phyloP scores from a whole-genome alignment of 2,888 invertebrate species.

The Agonum fuliginosum region DNA sequence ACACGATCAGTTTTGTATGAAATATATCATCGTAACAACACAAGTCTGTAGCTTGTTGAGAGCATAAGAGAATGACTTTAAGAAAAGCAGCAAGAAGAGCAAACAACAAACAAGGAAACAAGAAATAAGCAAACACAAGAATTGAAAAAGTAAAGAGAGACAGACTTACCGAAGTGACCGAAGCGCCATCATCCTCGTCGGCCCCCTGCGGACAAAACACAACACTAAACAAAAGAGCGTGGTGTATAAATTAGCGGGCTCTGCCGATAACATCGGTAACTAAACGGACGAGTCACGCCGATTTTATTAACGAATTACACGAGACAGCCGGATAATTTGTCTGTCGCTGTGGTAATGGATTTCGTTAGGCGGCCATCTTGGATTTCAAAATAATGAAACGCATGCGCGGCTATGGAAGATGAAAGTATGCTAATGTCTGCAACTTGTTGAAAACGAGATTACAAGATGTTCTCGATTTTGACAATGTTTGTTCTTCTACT shows the following conservation, averaged over 20 bases:
- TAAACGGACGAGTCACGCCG: slow-evolving; percentile 72
- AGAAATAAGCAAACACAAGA: slow-evolving; percentile 58
- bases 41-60: slow-evolving; percentile 31
- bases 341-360: slow-evolving; percentile 67
- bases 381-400: neutral
- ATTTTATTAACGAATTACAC: slow-evolving; percentile 71
- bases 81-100: slow-evolving; percentile 37
- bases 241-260: slow-evolving; percentile 72
- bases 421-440: too few species aligned
- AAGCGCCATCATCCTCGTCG: slow-evolving; percentile 84
- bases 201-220: slow-evolving; percentile 78
- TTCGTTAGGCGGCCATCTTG: slow-evolving; percentile 64
- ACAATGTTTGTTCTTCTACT: too few species aligned
- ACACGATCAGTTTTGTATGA: neutral
- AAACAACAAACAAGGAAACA: slow-evolving; percentile 44
- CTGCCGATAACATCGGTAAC: slow-evolving; percentile 70
- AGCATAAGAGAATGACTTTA: slow-evolving; percentile 35
- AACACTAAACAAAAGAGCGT: slow-evolving; percentile 71
- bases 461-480: too few species aligned
- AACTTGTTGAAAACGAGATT: too few species aligned
- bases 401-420: too few species aligned
- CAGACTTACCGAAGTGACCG: slow-evolving; percentile 82
- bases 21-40: neutral
- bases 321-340: slow-evolving; percentile 70
- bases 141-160: slow-evolving; percentile 56